Base-by-base conservation (phyloP, 2,888 invertebrate species). In the Stramonita haemastoma region DNA sequence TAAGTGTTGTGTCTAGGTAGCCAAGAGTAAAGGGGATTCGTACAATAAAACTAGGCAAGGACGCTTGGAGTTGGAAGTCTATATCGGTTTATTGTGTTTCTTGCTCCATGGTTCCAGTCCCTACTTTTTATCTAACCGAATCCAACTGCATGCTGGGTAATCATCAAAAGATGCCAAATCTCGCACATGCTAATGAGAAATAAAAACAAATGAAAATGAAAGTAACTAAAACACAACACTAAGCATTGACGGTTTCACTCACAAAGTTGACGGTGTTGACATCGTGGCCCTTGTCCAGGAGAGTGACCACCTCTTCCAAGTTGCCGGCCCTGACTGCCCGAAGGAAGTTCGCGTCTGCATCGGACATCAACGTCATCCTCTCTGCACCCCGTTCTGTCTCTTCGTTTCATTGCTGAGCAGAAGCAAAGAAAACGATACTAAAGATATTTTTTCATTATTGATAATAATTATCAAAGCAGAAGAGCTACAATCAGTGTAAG, bases 181-280 rank as follows among this genome's bases (percentile, higher is more conserved):
- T n/a, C n/a, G n/a, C n/a, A n/a, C n/a, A n/a, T n/a, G n/a, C n/a
- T n/a, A n/a, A n/a, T n/a, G n/a, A n/a, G n/a, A 66, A 2, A 66
- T 2, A 46, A 46, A 46, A 8, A 46, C 46, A 46, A 46, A 46
- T 46, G 46, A 46, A 46, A 46, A n/a, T n/a, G n/a, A n/a, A n/a
- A n/a, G n/a, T n/a, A n/a, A n/a, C n/a, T 46, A 2, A 46, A 46
- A 46, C 46, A 73, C 26, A n/a, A n/a, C n/a, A 22, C 29, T 34
- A 22, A 81, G 4, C n/a, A 46, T 1, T 13, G 46, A 46, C 22
- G 1, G 13, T 77, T 36, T n/a, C 17, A 73, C 89, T 89, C 56
- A 89, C 89, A 70, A 89, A 84, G 36, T 85, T 89, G 70, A 84
- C 83, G 32, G 89, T 85, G 85, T 89, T 60, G 19, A 89, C 85